Percentiles rank a stretch among this genome's conserved stretches.
These are phyloP conservation scores for Thaumetopoea pityocampa DNA, from an alignment of 1,140 invertebrate species.

Conservation along the genomic window DNA sequence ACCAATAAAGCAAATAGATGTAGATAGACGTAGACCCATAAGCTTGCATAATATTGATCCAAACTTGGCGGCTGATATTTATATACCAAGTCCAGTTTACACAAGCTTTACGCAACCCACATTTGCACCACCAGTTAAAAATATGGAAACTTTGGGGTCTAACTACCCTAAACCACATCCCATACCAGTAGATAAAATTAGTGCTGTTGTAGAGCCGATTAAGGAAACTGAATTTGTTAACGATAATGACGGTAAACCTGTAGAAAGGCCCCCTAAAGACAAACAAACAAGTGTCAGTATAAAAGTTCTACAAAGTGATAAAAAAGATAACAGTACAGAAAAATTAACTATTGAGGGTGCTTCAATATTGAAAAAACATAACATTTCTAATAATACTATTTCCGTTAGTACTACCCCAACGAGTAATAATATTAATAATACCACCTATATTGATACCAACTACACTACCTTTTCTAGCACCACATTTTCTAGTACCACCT, in stretches of 20 bases:
- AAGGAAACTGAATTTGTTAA: constrained; percentile 31
- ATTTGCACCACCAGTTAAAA: constrained; percentile 69
- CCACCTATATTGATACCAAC: constrained; percentile 11
- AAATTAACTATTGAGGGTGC: constrained; percentile 60
- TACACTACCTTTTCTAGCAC: constrained; percentile 1
- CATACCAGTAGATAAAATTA: constrained; percentile 82
- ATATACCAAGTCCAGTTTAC: constrained; percentile 76
- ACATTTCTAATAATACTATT: constrained; percentile 25
- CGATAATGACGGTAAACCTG: constrained; percentile 61
- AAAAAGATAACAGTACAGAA: constrained; percentile 52
- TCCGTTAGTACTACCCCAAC: constrained; percentile 25
- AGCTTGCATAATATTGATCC: constrained; percentile 55
- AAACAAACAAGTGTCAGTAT: constrained; percentile 64
- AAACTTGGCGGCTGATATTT: constrained; percentile 54
- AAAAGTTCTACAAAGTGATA: constrained; percentile 56
- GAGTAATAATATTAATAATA: constrained; percentile 16
- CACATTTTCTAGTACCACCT: not conserved
- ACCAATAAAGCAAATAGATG: constrained; percentile 46
- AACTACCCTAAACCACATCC: constrained; percentile 77
- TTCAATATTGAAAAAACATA: constrained; percentile 61
- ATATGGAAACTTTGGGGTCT: constrained; percentile 74
- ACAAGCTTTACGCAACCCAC: constrained; percentile 81
- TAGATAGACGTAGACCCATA: constrained; percentile 35
- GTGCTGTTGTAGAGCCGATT: constrained; percentile 54
- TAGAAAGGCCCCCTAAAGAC: constrained; percentile 67